Evolutionary conservation across 2,113 vertebrate genomes (phyloP).

Genomic region (Polypterus senegalus): DNA sequence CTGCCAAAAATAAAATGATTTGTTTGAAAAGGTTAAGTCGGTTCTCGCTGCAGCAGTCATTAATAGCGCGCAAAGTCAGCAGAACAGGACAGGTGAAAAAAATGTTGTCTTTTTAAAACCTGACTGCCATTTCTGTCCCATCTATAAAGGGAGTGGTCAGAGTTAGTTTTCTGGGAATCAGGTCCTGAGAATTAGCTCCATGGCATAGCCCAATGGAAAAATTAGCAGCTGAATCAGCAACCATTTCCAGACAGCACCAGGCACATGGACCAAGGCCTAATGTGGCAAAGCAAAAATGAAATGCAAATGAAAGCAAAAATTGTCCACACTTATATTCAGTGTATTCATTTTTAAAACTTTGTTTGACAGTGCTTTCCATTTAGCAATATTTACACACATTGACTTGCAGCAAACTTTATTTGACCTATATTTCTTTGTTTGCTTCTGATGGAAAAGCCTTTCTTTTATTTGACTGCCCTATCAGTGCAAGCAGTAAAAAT

Average conservation of each 20-base stretch:
- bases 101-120: conserved; percentile 19
- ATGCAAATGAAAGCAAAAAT: too few species aligned
- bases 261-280: too few species aligned
- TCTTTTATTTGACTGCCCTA: too few species aligned
- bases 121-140: conserved; percentile 14
- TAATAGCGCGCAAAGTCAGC: conserved; percentile 20
- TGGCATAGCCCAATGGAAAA: not conserved
- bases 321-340: too few species aligned
- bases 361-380: too few species aligned
- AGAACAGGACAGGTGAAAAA: conserved; percentile 25
- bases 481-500: too few species aligned
- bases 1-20: conserved; percentile 34
- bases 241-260: not conserved
- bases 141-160: conserved; percentile 11
- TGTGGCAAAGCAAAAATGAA: too few species aligned
- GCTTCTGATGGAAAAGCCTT: too few species aligned
- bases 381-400: too few species aligned
- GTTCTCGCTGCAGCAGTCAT: conserved; percentile 14
- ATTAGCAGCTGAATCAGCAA: conserved; percentile 13
- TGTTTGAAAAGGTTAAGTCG: conserved; percentile 30
- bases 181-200: conserved; percentile 13
- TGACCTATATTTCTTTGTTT: too few species aligned
- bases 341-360: too few species aligned
- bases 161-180: conserved; percentile 21
- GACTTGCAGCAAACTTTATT: too few species aligned